Conservation (phyloP, 1,140 invertebrate species). For the Ceratoteleas bidentatus region DNA sequence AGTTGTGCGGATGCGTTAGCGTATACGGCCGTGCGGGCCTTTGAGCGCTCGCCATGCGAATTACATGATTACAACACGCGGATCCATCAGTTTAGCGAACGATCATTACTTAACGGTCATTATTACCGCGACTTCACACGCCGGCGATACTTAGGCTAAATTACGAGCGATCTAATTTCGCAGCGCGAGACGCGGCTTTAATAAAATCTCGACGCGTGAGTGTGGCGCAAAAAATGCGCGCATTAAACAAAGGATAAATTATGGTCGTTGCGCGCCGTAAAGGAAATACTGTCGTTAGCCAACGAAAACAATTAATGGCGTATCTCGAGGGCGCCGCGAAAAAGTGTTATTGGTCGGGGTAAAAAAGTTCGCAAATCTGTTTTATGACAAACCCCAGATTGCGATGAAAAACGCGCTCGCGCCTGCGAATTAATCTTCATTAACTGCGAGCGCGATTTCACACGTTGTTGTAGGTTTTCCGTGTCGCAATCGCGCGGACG, state of each 20-base stretch:
- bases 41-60: constrained; percentile 59
- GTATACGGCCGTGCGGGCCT: constrained; percentile 47
- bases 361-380: no score
- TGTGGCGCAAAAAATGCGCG: neutral
- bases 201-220: constrained; percentile 35
- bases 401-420: no score
- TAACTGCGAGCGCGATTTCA: no score
- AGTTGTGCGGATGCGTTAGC: constrained; percentile 55
- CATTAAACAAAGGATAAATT: constrained; percentile 31
- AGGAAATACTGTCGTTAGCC: constrained; percentile 7
- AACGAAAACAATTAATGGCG: constrained; percentile 3
- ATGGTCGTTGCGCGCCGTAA: constrained; percentile 6
- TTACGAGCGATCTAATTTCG: constrained; percentile 72
- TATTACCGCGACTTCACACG: constrained; percentile 73
- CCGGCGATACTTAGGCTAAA: constrained; percentile 66
- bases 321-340: no score
- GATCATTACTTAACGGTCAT: constrained; percentile 72
- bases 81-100: constrained; percentile 65
- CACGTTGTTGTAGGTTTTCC: constrained; percentile 16
- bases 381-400: no score
- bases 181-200: constrained; percentile 31
- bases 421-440: no score
- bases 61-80: constrained; percentile 71
- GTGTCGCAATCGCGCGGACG: constrained; percentile 18
- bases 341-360: no score